Conservation (phyloP, 1,140 invertebrate genomes). For the Heliothis subflexa region DNA sequence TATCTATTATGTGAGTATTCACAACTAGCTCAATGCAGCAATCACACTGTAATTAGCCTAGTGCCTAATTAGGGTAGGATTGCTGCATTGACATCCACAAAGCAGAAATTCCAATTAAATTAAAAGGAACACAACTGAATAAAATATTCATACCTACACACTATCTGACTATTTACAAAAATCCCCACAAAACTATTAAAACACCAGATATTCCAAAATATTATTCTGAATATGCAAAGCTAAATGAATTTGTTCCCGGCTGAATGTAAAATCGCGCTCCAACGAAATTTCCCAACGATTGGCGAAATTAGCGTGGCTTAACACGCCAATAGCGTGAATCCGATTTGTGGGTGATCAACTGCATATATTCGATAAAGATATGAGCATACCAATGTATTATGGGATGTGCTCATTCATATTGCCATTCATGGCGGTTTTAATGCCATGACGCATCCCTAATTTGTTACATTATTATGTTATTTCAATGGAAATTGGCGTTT, state of each 20-base stretch:
- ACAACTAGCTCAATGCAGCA: no score
- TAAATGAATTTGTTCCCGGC: constrained; percentile 31
- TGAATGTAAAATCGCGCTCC: constrained; percentile 40
- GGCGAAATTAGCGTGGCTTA: constrained; percentile 47
- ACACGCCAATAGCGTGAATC: constrained; percentile 44
- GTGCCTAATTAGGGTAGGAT: no score
- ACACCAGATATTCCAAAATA: constrained; percentile 23
- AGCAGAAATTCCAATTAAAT: background rate
- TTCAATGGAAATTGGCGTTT: background rate
- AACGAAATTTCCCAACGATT: constrained; percentile 38
- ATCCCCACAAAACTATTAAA: constrained; percentile 10
- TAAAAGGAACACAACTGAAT: background rate
- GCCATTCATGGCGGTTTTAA: constrained; percentile 17
- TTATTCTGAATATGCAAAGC: constrained; percentile 40
- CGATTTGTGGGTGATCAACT: constrained; percentile 42
- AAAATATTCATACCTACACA: background rate
- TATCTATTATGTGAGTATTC: no score
- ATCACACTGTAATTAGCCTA: no score
- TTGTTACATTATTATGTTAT: background rate
- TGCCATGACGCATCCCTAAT: background rate
- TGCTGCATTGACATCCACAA: background rate
- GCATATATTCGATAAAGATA: constrained; percentile 46
- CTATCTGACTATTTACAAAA: background rate
- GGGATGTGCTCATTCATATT: constrained; percentile 15
- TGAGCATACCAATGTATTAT: constrained; percentile 31